These are phyloP conservation scores for Brotula barbata DNA, from an alignment of 2,797 vertebrate genomes.

Conservation along the genomic window DNA sequence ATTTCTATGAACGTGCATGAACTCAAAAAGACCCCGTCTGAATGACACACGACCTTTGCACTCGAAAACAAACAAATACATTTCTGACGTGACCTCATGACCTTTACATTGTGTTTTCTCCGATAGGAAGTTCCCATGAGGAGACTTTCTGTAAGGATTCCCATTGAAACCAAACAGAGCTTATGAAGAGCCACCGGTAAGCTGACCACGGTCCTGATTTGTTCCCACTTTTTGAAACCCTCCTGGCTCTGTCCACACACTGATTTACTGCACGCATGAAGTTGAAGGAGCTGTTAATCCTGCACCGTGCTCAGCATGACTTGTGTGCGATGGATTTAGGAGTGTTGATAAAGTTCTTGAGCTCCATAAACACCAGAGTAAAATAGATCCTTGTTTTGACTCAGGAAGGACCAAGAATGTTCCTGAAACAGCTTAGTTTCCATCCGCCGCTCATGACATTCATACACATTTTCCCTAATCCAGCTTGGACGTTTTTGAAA, in stretches of 20 bases:
- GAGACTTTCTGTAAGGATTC: conserved; percentile 16
- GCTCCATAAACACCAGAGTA: conserved; percentile 8
- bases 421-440: conserved; percentile 18
- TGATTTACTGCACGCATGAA: too few relatives aligned
- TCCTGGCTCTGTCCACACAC: too few relatives aligned
- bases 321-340: conserved; percentile 18
- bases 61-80: background rate
- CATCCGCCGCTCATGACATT: conserved; percentile 11
- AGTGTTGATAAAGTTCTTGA: conserved; percentile 12
- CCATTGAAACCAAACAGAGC: conserved; percentile 25
- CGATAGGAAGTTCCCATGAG: conserved; percentile 40
- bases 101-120: conserved; percentile 1
- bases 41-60: too few relatives aligned
- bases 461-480: too few relatives aligned
- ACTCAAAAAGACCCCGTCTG: too few relatives aligned
- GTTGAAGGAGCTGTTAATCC: too few relatives aligned
- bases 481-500: too few relatives aligned
- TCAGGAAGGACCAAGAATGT: conserved; percentile 28
- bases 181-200: conserved; percentile 38
- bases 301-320: background rate
- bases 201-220: background rate
- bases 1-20: background rate
- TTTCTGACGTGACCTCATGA: background rate
- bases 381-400: conserved; percentile 5
- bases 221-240: background rate